Conservation (phyloP, 2,888 invertebrate species). For the Trichopria drosophilae region DNA sequence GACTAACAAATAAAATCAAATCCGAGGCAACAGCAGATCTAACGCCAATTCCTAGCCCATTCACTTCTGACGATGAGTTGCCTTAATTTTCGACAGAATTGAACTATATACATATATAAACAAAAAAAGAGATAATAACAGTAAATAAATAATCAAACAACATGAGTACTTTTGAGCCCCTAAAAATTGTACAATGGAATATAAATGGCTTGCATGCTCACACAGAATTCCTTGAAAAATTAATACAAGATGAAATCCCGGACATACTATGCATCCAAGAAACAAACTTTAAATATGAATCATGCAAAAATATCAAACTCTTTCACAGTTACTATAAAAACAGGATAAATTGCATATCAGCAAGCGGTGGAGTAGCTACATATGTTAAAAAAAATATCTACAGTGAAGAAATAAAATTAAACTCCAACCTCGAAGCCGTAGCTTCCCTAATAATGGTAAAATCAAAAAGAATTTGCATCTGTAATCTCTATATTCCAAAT, state of each 20-base stretch:
- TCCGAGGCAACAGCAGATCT: too few species aligned
- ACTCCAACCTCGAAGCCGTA: conserved; percentile 22
- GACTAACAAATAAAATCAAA: conserved; percentile 11
- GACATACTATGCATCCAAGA: conserved; percentile 11
- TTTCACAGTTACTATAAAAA: conserved; percentile 9
- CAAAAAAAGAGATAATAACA: too few species aligned
- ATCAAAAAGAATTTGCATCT: neutral
- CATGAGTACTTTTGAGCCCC: too few species aligned
- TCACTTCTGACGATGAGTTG: too few species aligned
- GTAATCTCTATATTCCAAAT: too few species aligned
- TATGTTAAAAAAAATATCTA: conserved; percentile 3
- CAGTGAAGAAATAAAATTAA: conserved; percentile 5
- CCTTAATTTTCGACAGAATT: too few species aligned
- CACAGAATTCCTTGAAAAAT: conserved; percentile 4
- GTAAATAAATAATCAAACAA: too few species aligned
- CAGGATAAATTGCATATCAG: conserved; percentile 1
- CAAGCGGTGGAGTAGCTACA: conserved; percentile 15
- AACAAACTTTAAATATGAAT: conserved; percentile 17
- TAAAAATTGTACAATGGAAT: conserved; percentile 20
- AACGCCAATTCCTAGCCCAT: too few species aligned
- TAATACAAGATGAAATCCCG: neutral
- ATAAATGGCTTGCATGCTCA: conserved; percentile 10
- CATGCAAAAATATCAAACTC: conserved; percentile 3
- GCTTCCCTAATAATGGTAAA: conserved; percentile 2
- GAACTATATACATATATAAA: too few species aligned